Base-by-base conservation (phyloP, 2,888 invertebrate species). In the Rhorus exstirpatorius region DNA sequence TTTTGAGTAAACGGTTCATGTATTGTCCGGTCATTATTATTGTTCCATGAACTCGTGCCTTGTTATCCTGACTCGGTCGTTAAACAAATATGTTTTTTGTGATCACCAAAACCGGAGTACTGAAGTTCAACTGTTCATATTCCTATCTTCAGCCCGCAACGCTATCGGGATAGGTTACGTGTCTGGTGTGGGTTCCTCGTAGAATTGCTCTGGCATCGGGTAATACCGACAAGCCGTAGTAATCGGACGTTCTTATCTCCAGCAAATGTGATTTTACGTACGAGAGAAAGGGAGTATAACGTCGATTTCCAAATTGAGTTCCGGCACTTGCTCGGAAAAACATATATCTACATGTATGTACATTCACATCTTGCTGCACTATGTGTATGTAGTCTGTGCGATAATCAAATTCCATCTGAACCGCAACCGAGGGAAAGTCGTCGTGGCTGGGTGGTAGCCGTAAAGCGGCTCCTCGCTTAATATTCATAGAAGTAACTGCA, bases 401-500 rank as follows among this genome's bases (percentile, higher is more conserved):
- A 77, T 68, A 68, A 83, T 72, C 79, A 55, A 70, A 76, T 76
- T 83, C 46, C 68, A 49, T 58, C 26, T 14, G 51, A 60, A 65
- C 21, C 63, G 51, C 46, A 55, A 46, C 55, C 24, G 17, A 63
- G 53, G 44, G 46, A 44, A 44, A 17, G 44, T 46, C 63, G 38
- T 49, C 58, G 44, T 65, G 44, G 55, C 58, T 26, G 44, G 38
- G 26, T 26, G 8, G 68, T 53, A 31, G 60, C 17, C 21, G 63
- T 46, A 70, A 71, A 58, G 55, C n/a, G n/a, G 68, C 21, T 55
- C 60, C 76, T 83, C 44, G 80, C 81, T 87, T 86, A 85, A 86
- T 86, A 87, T 87, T 86, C 87, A 86, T 86, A 76, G 85, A 86
- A 80, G 84, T 79, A 72, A 83, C 80, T 81, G 81, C 76, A 61